Percentiles rank a stretch among this genome's conserved stretches.
Evolutionary conservation across 2,888 invertebrate genomes (phyloP).

Genomic region (Atethmia centrago): DNA sequence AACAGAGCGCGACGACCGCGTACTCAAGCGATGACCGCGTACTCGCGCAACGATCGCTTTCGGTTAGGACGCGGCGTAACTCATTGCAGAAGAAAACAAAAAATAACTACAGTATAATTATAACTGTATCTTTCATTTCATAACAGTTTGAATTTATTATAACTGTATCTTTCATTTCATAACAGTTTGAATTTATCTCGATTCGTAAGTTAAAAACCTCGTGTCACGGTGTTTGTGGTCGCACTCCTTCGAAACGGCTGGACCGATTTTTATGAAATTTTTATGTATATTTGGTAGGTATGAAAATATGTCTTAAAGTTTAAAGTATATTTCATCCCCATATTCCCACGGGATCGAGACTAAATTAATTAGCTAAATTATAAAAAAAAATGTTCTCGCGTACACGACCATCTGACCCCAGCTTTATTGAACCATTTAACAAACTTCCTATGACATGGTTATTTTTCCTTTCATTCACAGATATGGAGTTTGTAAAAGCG

Average conservation of each 20-base stretch:
- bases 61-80: not conserved
- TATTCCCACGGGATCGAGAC: no score
- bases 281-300: no score
- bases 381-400: not conserved
- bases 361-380: no score
- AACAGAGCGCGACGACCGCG: not conserved
- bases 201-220: not conserved
- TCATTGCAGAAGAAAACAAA: not conserved
- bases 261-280: not conserved
- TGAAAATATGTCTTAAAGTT: no score
- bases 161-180: not conserved
- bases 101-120: not conserved
- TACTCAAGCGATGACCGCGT: no score
- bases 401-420: not conserved
- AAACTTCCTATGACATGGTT: not conserved
- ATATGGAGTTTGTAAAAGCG: slow-evolving; percentile 8
- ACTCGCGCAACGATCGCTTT: not conserved
- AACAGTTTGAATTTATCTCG: not conserved
- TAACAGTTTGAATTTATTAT: not conserved
- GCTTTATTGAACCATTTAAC: not conserved
- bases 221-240: no score
- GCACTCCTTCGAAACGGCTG: no score
- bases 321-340: not conserved
- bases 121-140: not conserved
- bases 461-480: slow-evolving; percentile 16